These are phyloP conservation scores for Rhagoletis zephyria DNA, from an alignment of 1,140 invertebrate genomes.

Conservation along the genomic window DNA sequence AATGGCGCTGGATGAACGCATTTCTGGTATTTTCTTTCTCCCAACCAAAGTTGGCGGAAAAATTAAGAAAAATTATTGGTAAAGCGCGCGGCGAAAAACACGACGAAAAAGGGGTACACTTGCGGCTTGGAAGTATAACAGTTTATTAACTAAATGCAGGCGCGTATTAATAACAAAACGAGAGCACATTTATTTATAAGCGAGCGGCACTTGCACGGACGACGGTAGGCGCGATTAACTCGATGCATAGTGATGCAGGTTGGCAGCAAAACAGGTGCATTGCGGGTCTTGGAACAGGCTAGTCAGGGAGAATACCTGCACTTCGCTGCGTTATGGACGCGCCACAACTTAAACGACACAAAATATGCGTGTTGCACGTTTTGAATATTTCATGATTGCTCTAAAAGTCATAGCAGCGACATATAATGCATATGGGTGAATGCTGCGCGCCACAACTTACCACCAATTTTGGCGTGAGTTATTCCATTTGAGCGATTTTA, in stretches of 20 bases:
- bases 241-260: too few relatives aligned
- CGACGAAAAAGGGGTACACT: background rate
- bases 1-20: background rate
- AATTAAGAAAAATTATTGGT: too few relatives aligned
- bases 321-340: background rate
- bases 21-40: background rate
- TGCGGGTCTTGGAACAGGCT: background rate
- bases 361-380: slow-evolving; percentile 51
- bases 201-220: background rate
- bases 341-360: background rate
- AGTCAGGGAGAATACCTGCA: background rate
- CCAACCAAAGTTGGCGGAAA: background rate
- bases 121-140: slow-evolving; percentile 14
- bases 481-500: slow-evolving; percentile 19
- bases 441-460: background rate
- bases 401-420: background rate
- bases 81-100: background rate
- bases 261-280: background rate
- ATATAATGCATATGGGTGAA: background rate
- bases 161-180: slow-evolving; percentile 39
- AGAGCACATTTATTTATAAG: slow-evolving; percentile 2
- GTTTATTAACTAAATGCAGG: slow-evolving; percentile 48
- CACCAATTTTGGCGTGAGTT: slow-evolving; percentile 34
- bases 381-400: slow-evolving; percentile 42
- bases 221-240: background rate